phyloP scores from a whole-genome alignment of 2,797 vertebrate species.

The Propithecus perrieri region DNA sequence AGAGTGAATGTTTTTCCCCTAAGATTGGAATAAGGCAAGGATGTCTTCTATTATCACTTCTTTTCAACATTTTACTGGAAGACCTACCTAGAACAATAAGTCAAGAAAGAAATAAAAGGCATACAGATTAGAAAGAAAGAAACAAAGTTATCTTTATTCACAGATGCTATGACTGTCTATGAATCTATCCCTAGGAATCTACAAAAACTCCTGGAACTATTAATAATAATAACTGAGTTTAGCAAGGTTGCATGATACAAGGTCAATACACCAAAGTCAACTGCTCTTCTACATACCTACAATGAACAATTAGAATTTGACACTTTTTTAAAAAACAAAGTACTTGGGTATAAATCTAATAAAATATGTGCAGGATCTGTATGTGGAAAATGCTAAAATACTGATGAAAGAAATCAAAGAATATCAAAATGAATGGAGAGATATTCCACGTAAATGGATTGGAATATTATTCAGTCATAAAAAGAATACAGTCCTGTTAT shows the following conservation, averaged over 20 bases:
- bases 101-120: not conserved
- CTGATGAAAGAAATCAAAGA: not conserved
- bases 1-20: not conserved
- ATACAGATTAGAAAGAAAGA: not conserved
- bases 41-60: not conserved
- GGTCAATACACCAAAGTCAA: not conserved
- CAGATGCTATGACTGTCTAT: not conserved
- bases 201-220: not conserved
- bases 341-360: not conserved
- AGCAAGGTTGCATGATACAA: not conserved
- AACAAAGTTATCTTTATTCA: slow-evolving; percentile 9
- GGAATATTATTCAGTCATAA: no score
- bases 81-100: not conserved
- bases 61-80: not conserved
- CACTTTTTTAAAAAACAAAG: not conserved
- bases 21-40: not conserved
- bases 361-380: not conserved
- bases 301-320: not conserved
- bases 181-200: not conserved
- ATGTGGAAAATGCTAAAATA: not conserved
- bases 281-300: not conserved
- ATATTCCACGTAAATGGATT: not conserved
- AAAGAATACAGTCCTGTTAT: no score
- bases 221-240: not conserved
- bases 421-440: not conserved